These are phyloP conservation scores for Campylomormyrus numenius DNA, from an alignment of 2,113 vertebrate species.

Conservation along the genomic window DNA sequence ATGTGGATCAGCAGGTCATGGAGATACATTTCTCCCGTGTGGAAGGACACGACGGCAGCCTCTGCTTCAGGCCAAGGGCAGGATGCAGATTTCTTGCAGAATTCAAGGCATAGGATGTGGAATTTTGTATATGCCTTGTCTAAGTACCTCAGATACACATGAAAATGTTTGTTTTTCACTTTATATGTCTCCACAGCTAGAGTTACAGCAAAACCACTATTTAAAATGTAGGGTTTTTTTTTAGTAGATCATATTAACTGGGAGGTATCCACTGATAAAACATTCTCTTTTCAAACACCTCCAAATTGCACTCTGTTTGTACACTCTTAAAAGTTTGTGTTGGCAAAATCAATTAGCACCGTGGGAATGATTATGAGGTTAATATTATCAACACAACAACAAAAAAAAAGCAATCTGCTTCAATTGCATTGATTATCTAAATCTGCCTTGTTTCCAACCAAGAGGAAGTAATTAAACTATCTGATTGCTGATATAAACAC, in stretches of 20 bases:
- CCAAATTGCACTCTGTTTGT: not conserved
- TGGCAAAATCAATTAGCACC: slow-evolving; percentile 20
- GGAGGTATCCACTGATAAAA: not conserved
- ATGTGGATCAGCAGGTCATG: not conserved
- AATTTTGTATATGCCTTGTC: not conserved
- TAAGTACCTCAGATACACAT: not conserved
- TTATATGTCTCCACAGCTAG: not conserved
- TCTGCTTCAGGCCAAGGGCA: not conserved
- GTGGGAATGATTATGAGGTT: slow-evolving; percentile 17
- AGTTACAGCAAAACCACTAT: not conserved
- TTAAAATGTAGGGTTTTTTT: not conserved
- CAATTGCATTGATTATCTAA: slow-evolving; percentile 16
- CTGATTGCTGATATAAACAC: slow-evolving; percentile 25
- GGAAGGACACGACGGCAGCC: not conserved
- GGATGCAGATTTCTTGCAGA: not conserved
- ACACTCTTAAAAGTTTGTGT: not conserved
- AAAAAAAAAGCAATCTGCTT: slow-evolving; percentile 27
- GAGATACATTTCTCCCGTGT: not conserved
- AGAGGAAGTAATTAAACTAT: slow-evolving; percentile 25
- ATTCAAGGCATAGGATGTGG: not conserved
- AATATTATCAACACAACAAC: slow-evolving; percentile 28
- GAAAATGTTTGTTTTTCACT: not conserved
- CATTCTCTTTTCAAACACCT: not conserved
- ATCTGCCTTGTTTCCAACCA: slow-evolving; percentile 5
- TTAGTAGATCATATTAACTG: not conserved